phyloP scores from a whole-genome alignment of 2,113 vertebrate species.

The Piprites chloris region DNA sequence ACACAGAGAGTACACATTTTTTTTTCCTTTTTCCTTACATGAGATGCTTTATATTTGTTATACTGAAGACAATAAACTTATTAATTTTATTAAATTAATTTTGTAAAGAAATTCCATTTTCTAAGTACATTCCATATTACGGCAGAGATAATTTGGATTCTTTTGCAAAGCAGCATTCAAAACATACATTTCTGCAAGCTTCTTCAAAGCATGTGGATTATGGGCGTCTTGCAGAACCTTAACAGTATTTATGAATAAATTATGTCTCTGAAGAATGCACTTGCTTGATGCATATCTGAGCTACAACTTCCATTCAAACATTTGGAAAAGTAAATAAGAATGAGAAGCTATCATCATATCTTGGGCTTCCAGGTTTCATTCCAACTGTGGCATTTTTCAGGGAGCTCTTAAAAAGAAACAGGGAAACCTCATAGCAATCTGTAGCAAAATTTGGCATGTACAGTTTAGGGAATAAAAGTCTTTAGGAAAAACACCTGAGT shows the following conservation, averaged over 20 bases:
- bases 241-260: not conserved
- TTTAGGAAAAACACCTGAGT: not conserved
- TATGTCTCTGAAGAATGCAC: not conserved
- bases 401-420: not conserved
- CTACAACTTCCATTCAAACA: not conserved
- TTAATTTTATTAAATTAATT: not conserved
- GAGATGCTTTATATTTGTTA: not conserved
- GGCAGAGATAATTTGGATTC: not conserved
- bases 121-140: not conserved
- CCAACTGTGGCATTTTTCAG: not conserved
- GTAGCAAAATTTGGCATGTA: not conserved
- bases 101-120: not conserved
- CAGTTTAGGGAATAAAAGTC: not conserved
- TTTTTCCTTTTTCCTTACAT: not conserved
- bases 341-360: not conserved
- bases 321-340: not conserved
- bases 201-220: not conserved
- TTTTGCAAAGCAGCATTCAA: not conserved
- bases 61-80: not conserved
- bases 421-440: not conserved
- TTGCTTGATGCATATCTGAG: not conserved
- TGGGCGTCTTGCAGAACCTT: not conserved
- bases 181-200: not conserved
- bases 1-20: not conserved
- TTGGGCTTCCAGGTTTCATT: not conserved